A percentile compares a stretch with the other conserved stretches of the same genome.
Evolutionary conservation across 2,797 vertebrate species (phyloP).

Genomic region (Coregonus sp.): DNA sequence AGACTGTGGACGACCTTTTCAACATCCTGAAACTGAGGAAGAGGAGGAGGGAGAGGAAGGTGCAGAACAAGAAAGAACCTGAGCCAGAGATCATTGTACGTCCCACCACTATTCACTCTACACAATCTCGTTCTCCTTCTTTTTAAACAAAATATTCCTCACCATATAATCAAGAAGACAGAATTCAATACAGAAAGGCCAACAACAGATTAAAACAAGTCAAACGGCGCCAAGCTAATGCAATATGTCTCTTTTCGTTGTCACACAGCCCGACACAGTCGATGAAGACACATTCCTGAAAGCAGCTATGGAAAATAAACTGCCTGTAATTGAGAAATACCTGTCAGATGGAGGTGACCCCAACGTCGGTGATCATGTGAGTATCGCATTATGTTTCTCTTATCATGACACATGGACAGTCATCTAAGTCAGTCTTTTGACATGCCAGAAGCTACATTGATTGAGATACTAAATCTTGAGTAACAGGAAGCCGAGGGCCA

Average conservation of each 20-base stretch:
- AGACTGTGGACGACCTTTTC: conserved; percentile 93
- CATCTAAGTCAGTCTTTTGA: neutral
- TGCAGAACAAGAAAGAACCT: conserved; percentile 72
- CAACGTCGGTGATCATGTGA: conserved; percentile 81
- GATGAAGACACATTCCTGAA: conserved; percentile 81
- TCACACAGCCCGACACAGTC: conserved; percentile 52
- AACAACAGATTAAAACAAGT: neutral
- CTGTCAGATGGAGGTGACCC: conserved; percentile 82
- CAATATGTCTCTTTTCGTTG: neutral
- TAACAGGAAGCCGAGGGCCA: neutral
- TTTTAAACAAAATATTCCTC: neutral
- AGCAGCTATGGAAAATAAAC: conserved; percentile 83
- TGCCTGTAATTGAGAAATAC: conserved; percentile 82
- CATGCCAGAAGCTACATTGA: neutral
- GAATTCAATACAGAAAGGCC: neutral
- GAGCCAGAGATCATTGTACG: conserved; percentile 84
- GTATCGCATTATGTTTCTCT: conserved; percentile 13
- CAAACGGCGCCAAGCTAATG: neutral
- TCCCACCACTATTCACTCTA: neutral
- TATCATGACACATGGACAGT: neutral
- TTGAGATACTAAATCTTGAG: neutral
- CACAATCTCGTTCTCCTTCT: neutral
- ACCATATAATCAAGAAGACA: too few species aligned
- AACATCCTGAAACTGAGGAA: conserved; percentile 92
- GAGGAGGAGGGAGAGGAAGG: conserved; percentile 87